phyloP scores from a whole-genome alignment of 2,888 invertebrate genomes.

The Heliconius ethilla region DNA sequence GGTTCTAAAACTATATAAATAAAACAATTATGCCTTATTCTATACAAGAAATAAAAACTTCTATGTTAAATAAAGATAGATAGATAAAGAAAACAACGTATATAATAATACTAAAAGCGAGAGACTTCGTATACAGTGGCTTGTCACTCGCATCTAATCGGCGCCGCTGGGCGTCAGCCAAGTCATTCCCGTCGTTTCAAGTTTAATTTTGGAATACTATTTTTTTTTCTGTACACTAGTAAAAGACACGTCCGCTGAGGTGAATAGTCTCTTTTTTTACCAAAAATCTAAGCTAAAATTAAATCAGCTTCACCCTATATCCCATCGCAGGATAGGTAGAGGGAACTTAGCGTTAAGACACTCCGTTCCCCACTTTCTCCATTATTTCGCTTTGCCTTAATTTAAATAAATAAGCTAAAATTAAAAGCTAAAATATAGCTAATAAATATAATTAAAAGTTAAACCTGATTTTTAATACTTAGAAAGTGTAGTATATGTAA shows the following conservation, averaged over 20 bases:
- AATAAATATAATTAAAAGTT: too few relatives aligned
- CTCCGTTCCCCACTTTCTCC: too few relatives aligned
- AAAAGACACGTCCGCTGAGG: conserved; percentile 67
- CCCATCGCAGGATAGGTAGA: too few relatives aligned
- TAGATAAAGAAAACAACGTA: conserved; percentile 14
- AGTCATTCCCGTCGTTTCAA: conserved; percentile 73
- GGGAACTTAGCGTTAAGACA: too few relatives aligned
- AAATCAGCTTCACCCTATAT: too few relatives aligned
- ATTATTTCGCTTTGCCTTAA: too few relatives aligned
- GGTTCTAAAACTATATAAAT: background rate
- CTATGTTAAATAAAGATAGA: background rate
- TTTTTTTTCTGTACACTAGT: conserved; percentile 70
- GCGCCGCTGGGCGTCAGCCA: conserved; percentile 75
- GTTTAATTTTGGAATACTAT: conserved; percentile 78
- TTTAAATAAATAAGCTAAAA: too few relatives aligned
- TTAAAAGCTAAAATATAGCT: background rate
- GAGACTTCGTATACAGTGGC: conserved; percentile 58
- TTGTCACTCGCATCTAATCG: conserved; percentile 63
- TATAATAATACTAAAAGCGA: conserved; percentile 23
- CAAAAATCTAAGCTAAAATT: background rate
- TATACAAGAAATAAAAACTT: background rate
- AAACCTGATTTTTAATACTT: background rate
- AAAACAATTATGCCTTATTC: background rate
- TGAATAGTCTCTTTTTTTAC: conserved; percentile 72
- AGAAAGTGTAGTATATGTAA: conserved; percentile 26